Percentiles rank a stretch among this genome's conserved stretches.
phyloP scores from a whole-genome alignment of 2,113 vertebrate genomes.

The Xiphophorus couchianus region DNA sequence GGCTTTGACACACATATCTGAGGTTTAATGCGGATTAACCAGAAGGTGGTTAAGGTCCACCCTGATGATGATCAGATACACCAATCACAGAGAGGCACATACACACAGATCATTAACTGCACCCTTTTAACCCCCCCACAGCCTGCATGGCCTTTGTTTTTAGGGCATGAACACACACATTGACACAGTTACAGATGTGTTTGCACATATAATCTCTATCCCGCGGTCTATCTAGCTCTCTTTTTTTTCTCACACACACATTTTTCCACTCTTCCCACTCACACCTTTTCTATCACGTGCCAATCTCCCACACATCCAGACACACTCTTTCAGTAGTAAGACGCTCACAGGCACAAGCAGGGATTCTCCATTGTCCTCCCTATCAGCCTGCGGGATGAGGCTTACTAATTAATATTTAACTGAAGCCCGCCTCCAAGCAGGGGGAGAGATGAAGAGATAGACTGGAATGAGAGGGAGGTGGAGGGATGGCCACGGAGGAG shows the following conservation, averaged over 20 bases:
- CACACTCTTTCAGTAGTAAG: slow-evolving; percentile 63
- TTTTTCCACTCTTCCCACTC: not conserved
- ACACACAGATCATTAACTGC: slow-evolving; percentile 60
- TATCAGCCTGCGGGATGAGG: slow-evolving; percentile 70
- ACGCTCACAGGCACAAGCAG: slow-evolving; percentile 68
- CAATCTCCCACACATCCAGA: slow-evolving; percentile 18
- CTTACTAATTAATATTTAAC: slow-evolving; percentile 80
- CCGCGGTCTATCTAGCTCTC: slow-evolving; percentile 24
- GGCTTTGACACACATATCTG: slow-evolving; percentile 64
- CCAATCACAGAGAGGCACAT: slow-evolving; percentile 51
- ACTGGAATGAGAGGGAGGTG: slow-evolving; percentile 28
- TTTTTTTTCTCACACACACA: slow-evolving; percentile 26
- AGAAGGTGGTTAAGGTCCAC: slow-evolving; percentile 33
- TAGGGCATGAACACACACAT: slow-evolving; percentile 26
- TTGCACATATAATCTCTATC: slow-evolving; percentile 49
- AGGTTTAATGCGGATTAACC: slow-evolving; percentile 66
- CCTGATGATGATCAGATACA: slow-evolving; percentile 50
- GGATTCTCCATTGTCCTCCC: slow-evolving; percentile 74
- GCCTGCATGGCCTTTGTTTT: slow-evolving; percentile 51
- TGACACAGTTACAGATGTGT: slow-evolving; percentile 42
- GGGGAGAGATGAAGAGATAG: slow-evolving; percentile 59
- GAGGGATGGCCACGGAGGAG: slow-evolving; percentile 35
- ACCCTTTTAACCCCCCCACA: slow-evolving; percentile 29
- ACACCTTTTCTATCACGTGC: not conserved
- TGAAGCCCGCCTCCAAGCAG: slow-evolving; percentile 63